These are phyloP conservation scores for Contarinia nasturtii DNA, from an alignment of 1,140 invertebrate genomes.

Conservation along the genomic window DNA sequence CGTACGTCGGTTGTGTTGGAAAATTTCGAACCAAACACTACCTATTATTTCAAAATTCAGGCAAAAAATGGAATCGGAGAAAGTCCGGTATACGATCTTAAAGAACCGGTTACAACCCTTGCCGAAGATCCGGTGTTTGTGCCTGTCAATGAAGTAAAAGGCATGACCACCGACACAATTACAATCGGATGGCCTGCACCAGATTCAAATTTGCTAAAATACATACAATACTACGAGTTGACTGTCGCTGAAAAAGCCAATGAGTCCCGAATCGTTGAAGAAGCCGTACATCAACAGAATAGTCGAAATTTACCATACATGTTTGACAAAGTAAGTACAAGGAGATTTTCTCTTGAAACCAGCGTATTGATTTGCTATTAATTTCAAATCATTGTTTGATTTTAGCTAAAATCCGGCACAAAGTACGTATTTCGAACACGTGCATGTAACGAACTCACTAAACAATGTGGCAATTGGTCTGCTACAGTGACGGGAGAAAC, in stretches of 20 bases:
- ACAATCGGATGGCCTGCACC: slow-evolving; percentile 57
- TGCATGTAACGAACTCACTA: slow-evolving; percentile 58
- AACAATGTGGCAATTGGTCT: slow-evolving; percentile 54
- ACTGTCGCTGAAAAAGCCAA: slow-evolving; percentile 37
- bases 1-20: slow-evolving; percentile 42
- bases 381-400: too few relatives aligned
- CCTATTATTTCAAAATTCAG: slow-evolving; percentile 34
- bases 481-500: slow-evolving; percentile 54
- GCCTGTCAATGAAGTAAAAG: slow-evolving; percentile 55
- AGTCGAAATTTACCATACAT: slow-evolving; percentile 45
- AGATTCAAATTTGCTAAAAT: slow-evolving; percentile 38
- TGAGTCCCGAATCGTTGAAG: slow-evolving; percentile 28
- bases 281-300: slow-evolving; percentile 40
- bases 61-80: slow-evolving; percentile 33
- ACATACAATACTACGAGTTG: slow-evolving; percentile 58
- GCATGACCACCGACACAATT: slow-evolving; percentile 53
- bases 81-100: slow-evolving; percentile 26
- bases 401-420: slow-evolving; percentile 37
- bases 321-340: slow-evolving; percentile 41
- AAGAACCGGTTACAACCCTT: slow-evolving; percentile 35
- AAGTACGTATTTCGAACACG: slow-evolving; percentile 54
- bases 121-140: slow-evolving; percentile 54
- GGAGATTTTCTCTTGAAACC: too few relatives aligned
- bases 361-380: too few relatives aligned
- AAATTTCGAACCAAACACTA: slow-evolving; percentile 35